Base-by-base conservation (phyloP, 2,888 invertebrate species). In the Chloromyia formosa region DNA sequence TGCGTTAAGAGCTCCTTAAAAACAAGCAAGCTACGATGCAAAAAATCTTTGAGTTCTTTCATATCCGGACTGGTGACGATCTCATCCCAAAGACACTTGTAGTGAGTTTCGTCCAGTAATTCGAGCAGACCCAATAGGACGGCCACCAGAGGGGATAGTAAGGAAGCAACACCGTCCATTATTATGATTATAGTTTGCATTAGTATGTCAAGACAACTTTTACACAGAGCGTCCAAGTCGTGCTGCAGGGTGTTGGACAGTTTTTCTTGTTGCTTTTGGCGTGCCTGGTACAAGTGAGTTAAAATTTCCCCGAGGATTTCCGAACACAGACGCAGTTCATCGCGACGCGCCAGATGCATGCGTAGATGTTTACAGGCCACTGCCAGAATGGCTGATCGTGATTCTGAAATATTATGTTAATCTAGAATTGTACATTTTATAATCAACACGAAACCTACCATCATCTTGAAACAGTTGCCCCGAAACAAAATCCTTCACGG, bases 271-370 rank as follows among this genome's bases (percentile, higher is more conserved):
- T 87, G 87, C 76, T 87, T 87, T 80, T 85, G 86, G 76, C 84
- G 84, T 58, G 84, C 66, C n/a, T 89, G 88, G 84, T 79, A 88
- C 56, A 90, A 79, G 75, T 85, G 84, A 0, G 87, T 89, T 18
- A 97, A 89, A 40, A 97, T 90, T 82, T 96, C 96, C 0, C 93
- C 93, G 10, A 97, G 86, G 80, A 97, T 95, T 76, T 94, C 94
- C 0, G 95, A 93, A 81, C 95, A 95, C 4, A 94, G 88, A 14
- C 91, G 88, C 42, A 96, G 85, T 81, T 96, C 96, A 81, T 94
- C 94, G 20, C 94, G 89, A 0, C 93, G 90, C 0, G 91, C 90
- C 1, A 97, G 86, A 82, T 97, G 96, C 22, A 92, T 90, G 40
- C 94, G 90, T 53, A 97, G 85, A 81, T 97, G 96, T 78, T 93